These are phyloP conservation scores for Drosophila melanosoma DNA, from an alignment of 2,888 invertebrate species.

Conservation along the genomic window DNA sequence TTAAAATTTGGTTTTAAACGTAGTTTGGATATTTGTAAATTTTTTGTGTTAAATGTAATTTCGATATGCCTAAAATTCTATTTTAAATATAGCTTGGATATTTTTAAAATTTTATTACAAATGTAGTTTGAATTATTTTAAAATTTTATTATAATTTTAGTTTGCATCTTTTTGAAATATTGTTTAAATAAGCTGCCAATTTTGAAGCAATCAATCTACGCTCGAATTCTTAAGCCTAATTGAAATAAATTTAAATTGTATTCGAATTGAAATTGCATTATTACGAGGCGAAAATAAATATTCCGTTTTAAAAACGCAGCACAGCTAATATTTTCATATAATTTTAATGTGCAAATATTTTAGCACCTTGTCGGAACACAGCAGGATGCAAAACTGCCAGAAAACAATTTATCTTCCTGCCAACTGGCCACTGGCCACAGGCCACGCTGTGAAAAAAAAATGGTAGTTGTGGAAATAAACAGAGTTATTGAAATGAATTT, in stretches of 20 bases:
- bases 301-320: not conserved
- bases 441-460: not conserved
- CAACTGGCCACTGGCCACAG: constrained; percentile 1
- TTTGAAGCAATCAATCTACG: not conserved
- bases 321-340: not conserved
- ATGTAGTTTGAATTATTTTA: too few species aligned
- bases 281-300: not conserved
- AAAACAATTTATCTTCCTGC: constrained; percentile 1
- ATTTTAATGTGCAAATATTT: constrained; percentile 1
- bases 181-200: not conserved
- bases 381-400: constrained; percentile 3
- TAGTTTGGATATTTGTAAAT: too few species aligned
- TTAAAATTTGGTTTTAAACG: too few species aligned
- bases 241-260: not conserved
- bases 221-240: not conserved
- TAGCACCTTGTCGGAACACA: constrained; percentile 6
- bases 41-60: too few species aligned
- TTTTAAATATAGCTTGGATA: too few species aligned
- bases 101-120: too few species aligned
- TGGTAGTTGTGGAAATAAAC: not conserved
- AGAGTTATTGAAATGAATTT: constrained; percentile 12
- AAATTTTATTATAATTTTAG: too few species aligned
- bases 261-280: not conserved
- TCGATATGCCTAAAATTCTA: too few species aligned
- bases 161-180: too few species aligned